Percentiles rank a stretch among this genome's conserved stretches.
Evolutionary conservation across 2,797 vertebrate genomes (phyloP).

Genomic region (Ptychobarbus kaznakovi): DNA sequence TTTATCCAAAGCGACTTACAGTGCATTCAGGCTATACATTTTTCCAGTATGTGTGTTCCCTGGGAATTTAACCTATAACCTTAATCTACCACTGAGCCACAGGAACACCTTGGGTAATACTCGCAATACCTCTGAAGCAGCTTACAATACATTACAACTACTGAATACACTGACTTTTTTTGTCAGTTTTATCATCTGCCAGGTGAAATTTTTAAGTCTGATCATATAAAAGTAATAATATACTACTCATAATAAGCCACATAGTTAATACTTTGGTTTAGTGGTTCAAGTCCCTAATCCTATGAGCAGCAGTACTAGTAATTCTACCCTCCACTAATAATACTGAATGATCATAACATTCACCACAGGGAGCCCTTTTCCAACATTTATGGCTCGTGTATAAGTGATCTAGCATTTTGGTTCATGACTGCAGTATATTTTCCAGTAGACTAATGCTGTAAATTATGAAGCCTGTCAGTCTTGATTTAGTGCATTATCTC

Average conservation of each 20-base stretch:
- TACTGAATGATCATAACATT: slow-evolving; percentile 24
- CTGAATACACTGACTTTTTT: too few species aligned
- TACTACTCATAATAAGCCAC: background rate
- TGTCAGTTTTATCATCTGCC: background rate
- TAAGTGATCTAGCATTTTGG: slow-evolving; percentile 23
- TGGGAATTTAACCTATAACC: too few species aligned
- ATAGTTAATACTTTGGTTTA: background rate
- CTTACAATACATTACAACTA: too few species aligned
- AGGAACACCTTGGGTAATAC: too few species aligned
- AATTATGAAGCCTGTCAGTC: slow-evolving; percentile 50
- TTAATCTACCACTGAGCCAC: too few species aligned
- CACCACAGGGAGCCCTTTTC: background rate
- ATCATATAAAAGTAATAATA: background rate
- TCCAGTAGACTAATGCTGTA: slow-evolving; percentile 58
- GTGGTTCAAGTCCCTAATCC: background rate
- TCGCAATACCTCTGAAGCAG: too few species aligned
- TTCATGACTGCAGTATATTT: slow-evolving; percentile 41
- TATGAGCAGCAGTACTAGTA: background rate
- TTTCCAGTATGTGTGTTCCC: too few species aligned
- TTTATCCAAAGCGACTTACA: too few species aligned
- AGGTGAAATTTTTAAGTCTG: background rate
- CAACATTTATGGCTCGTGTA: background rate
- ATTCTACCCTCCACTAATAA: background rate
- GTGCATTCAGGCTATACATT: too few species aligned
- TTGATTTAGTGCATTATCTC: slow-evolving; percentile 67